Percentiles rank a stretch among this genome's conserved stretches.
These are phyloP conservation scores for Pocota personata DNA, from an alignment of 2,888 invertebrate genomes.

Conservation along the genomic window DNA sequence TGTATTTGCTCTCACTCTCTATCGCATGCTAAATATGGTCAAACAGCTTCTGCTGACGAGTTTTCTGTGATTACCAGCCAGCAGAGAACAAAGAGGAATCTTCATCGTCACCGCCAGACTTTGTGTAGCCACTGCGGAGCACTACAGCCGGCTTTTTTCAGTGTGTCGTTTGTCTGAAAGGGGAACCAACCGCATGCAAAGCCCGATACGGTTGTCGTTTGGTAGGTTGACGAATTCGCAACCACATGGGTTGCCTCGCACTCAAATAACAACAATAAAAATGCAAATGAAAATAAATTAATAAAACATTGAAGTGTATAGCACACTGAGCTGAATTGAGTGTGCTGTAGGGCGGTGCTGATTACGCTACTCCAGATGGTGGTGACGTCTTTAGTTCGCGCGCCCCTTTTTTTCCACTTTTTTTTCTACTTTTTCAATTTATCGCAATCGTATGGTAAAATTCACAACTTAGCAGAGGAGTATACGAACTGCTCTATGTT, in stretches of 20 bases:
- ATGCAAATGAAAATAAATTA: conserved; percentile 68
- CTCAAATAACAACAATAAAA: conserved; percentile 49
- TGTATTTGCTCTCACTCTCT: conserved; percentile 26
- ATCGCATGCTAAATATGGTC: conserved; percentile 62
- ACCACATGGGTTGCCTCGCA: conserved; percentile 49
- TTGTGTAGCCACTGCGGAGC: conserved; percentile 52
- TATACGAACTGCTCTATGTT: conserved; percentile 35
- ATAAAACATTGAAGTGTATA: conserved; percentile 62
- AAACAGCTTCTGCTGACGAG: conserved; percentile 65
- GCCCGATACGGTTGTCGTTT: conserved; percentile 19
- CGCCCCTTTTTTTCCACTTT: conserved; percentile 16
- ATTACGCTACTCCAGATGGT: conserved; percentile 58
- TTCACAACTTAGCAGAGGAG: conserved; percentile 16
- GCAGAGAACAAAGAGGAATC: conserved; percentile 64
- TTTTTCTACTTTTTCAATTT: conserved; percentile 41
- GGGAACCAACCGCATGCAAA: conserved; percentile 44
- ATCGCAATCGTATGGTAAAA: conserved; percentile 36
- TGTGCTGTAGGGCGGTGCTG: conserved; percentile 38
- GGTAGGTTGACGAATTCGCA: conserved; percentile 62
- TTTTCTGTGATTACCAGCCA: conserved; percentile 53
- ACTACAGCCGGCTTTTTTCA: conserved; percentile 52
- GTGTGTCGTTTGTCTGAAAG: conserved; percentile 19
- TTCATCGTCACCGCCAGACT: conserved; percentile 61
- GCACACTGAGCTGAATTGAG: conserved; percentile 1
- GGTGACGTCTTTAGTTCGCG: conserved; percentile 53